A percentile compares a stretch with the other conserved stretches of the same genome.
phyloP scores from a whole-genome alignment of 2,797 vertebrate genomes.

The Carcharodon carcharias region DNA sequence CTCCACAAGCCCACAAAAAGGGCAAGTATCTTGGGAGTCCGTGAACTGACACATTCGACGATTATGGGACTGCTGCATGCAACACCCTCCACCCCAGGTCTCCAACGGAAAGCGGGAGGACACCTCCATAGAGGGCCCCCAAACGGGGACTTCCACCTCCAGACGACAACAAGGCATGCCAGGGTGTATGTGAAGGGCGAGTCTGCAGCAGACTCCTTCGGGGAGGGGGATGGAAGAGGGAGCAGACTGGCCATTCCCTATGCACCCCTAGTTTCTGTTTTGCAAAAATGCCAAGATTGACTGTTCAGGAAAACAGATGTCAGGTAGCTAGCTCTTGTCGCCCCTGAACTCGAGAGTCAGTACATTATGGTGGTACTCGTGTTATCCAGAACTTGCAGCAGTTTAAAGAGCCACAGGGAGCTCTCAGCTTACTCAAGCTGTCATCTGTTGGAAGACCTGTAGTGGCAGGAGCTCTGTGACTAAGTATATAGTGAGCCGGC shows the following conservation, averaged over 20 bases:
- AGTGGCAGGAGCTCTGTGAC: background rate
- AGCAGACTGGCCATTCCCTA: background rate
- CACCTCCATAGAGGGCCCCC: no score
- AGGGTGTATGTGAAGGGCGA: background rate
- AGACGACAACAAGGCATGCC: no score
- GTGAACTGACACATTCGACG: no score
- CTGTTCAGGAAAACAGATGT: background rate
- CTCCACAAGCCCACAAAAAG: no score
- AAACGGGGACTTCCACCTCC: no score
- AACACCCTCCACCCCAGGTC: no score
- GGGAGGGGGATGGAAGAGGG: background rate
- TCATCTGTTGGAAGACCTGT: background rate
- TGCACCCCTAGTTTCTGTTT: background rate
- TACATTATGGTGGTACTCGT: background rate
- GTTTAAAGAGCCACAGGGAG: background rate
- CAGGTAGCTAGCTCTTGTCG: background rate
- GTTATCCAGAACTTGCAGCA: background rate
- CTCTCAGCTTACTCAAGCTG: background rate
- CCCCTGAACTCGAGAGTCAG: background rate
- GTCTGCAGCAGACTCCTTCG: background rate
- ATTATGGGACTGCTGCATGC: no score
- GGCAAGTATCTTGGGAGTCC: no score
- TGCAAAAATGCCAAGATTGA: background rate
- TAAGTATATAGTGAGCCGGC: background rate
- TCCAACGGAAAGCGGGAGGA: no score